Percentiles rank a stretch among this genome's conserved stretches.
Evolutionary conservation across 1,140 invertebrate genomes (phyloP).

Genomic region (Riptortus pedestris): DNA sequence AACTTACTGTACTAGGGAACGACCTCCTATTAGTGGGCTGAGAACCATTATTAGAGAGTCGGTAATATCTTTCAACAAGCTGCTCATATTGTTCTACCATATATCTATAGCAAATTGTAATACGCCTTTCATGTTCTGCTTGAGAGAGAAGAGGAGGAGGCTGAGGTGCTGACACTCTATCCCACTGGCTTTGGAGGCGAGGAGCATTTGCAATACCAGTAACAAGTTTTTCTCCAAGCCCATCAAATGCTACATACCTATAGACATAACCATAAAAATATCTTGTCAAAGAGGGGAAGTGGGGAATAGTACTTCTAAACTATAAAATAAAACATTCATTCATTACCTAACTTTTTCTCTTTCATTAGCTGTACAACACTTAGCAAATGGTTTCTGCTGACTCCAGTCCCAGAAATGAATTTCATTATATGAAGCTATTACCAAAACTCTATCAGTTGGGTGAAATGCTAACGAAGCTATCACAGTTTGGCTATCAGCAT

Average conservation of each 20-base stretch:
- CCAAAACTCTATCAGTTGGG: conserved; percentile 66
- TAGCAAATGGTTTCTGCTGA: conserved; percentile 60
- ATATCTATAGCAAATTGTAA: conserved; percentile 39
- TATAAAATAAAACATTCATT: background rate
- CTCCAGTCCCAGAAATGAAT: conserved; percentile 88
- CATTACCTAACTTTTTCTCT: conserved; percentile 64
- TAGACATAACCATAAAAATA: conserved; percentile 35
- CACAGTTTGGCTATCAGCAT: conserved; percentile 53
- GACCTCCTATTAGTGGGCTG: no score
- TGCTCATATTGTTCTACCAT: conserved; percentile 43
- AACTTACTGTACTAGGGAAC: no score
- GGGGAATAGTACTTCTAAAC: background rate
- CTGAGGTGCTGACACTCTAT: conserved; percentile 36
- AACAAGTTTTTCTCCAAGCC: conserved; percentile 66
- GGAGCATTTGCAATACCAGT: conserved; percentile 69
- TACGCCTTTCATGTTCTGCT: conserved; percentile 37
- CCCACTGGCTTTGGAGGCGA: conserved; percentile 41
- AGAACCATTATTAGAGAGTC: conserved; percentile 38
- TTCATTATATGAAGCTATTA: conserved; percentile 75
- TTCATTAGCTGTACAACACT: conserved; percentile 53
- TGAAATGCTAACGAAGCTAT: conserved; percentile 82
- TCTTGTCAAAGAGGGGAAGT: no score
- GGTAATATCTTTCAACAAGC: conserved; percentile 41
- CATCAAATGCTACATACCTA: conserved; percentile 78
- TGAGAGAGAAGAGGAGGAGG: conserved; percentile 25